Conservation (phyloP, 1,140 invertebrate genomes). For the Harlomillsia oculata region DNA sequence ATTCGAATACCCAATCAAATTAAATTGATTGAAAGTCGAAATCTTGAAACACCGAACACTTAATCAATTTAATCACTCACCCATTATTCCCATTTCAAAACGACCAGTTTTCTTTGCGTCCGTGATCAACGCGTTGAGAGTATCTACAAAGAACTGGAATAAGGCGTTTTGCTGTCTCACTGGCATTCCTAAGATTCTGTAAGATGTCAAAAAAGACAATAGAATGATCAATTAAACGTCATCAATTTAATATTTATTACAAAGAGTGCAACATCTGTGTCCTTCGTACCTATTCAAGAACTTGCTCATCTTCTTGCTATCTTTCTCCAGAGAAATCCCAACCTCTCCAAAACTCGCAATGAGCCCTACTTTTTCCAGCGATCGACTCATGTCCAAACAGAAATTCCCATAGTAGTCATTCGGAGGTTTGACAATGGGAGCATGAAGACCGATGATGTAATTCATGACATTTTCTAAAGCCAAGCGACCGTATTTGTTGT, state of each 20-base stretch:
- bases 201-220: background rate
- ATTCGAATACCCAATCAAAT: too few species aligned
- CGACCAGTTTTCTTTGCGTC: constrained; percentile 64
- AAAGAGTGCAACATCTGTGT: too few species aligned
- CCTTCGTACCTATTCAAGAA: constrained; percentile 67
- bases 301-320: constrained; percentile 96
- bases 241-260: too few species aligned
- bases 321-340: constrained; percentile 80
- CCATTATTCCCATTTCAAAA: constrained; percentile 81
- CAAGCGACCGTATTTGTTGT: constrained; percentile 87
- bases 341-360: constrained; percentile 71
- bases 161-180: constrained; percentile 92
- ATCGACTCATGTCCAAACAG: constrained; percentile 77
- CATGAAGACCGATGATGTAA: constrained; percentile 52
- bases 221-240: background rate
- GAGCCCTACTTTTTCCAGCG: constrained; percentile 84
- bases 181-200: constrained; percentile 91
- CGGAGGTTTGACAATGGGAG: constrained; percentile 72
- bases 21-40: too few species aligned
- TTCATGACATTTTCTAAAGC: constrained; percentile 93
- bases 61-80: too few species aligned
- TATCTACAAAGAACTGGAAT: constrained; percentile 96
- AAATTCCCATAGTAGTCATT: constrained; percentile 84
- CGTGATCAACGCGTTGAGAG: constrained; percentile 71
- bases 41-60: too few species aligned